These are phyloP conservation scores for Myopa testacea DNA, from an alignment of 2,888 invertebrate species.

Conservation along the genomic window DNA sequence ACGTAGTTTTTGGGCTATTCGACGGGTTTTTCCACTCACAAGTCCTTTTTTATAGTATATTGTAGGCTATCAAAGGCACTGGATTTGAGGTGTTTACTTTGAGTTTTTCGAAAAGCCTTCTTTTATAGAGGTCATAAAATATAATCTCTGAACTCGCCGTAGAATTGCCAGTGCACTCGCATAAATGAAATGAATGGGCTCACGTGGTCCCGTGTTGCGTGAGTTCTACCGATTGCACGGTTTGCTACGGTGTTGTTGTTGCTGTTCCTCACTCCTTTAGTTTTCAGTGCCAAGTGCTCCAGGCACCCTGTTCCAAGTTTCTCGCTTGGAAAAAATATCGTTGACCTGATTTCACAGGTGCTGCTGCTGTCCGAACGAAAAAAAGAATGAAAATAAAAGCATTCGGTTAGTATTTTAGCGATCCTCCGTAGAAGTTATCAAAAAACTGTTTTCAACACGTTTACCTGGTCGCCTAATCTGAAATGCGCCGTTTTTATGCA, in stretches of 20 bases:
- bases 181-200: too few species aligned
- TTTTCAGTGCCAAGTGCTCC: neutral
- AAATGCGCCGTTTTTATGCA: slow-evolving; percentile 9
- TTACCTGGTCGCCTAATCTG: slow-evolving; percentile 1
- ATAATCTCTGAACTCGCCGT: neutral
- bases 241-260: neutral
- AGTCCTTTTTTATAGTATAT: too few species aligned
- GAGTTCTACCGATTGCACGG: too few species aligned
- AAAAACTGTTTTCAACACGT: slow-evolving; percentile 14
- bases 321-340: slow-evolving; percentile 1
- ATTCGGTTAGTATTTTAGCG: too few species aligned
- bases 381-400: too few species aligned
- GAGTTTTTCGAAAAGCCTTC: neutral
- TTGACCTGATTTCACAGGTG: neutral
- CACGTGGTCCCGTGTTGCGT: too few species aligned
- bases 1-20: too few species aligned
- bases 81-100: too few species aligned
- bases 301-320: neutral
- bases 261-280: neutral
- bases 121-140: neutral
- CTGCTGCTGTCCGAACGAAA: too few species aligned
- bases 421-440: neutral
- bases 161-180: too few species aligned
- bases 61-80: too few species aligned
- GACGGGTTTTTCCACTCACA: too few species aligned